phyloP scores from a whole-genome alignment of 2,797 vertebrate species.

The Notamacropus eugenii region DNA sequence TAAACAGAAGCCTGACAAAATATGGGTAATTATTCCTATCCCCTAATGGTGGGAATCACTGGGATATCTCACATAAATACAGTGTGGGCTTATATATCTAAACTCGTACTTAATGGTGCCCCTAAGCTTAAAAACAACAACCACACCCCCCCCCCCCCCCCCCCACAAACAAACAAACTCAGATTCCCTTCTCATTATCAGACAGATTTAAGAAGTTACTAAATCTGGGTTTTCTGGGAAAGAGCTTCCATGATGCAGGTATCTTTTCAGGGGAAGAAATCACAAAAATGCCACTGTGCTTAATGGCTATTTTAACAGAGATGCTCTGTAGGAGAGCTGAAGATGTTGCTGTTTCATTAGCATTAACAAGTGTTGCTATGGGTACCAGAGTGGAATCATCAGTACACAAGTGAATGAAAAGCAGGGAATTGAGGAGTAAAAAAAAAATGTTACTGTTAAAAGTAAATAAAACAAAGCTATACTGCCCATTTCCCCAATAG shows the following conservation, averaged over 20 bases:
- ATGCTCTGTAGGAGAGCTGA: constrained; percentile 84
- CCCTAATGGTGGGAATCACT: background rate
- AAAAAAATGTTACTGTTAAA: constrained; percentile 70
- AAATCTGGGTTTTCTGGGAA: constrained; percentile 65
- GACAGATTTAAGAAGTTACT: constrained; percentile 75
- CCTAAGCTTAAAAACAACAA: background rate
- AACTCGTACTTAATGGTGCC: background rate
- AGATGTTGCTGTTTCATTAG: constrained; percentile 86
- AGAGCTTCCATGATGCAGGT: constrained; percentile 74
- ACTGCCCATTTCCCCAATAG: constrained; percentile 50
- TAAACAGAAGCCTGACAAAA: background rate
- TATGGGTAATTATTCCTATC: background rate
- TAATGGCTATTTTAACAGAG: constrained; percentile 85
- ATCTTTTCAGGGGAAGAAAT: constrained; percentile 80
- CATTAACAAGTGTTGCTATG: constrained; percentile 88
- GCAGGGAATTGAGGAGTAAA: constrained; percentile 79
- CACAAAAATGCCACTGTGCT: constrained; percentile 82
- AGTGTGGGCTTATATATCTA: background rate
- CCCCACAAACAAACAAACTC: background rate
- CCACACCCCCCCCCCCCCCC: background rate
- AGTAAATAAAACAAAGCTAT: constrained; percentile 78
- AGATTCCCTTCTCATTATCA: constrained; percentile 52
- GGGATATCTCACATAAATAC: background rate
- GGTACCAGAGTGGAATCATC: constrained; percentile 82
- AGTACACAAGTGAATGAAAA: constrained; percentile 80